phyloP scores from a whole-genome alignment of 1,140 invertebrate genomes.

The Heliconius eleuchia region DNA sequence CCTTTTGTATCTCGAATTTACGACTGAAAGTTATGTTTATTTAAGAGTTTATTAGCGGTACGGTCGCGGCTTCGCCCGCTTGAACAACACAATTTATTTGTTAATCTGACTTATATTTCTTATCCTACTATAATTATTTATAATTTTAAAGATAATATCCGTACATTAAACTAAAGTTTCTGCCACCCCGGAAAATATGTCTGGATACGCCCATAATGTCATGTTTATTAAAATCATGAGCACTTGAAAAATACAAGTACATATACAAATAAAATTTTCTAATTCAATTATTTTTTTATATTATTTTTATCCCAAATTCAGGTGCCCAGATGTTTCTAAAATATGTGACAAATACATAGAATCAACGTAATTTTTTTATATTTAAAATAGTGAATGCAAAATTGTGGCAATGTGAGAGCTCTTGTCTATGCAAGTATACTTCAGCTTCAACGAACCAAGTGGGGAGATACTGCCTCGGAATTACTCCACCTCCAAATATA shows the following conservation, averaged over 20 bases:
- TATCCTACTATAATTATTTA: too few relatives aligned
- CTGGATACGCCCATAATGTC: too few relatives aligned
- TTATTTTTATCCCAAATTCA: not conserved
- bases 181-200: too few relatives aligned
- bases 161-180: too few relatives aligned
- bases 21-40: conserved; percentile 1
- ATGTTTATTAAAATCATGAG: too few relatives aligned
- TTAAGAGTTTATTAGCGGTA: not conserved
- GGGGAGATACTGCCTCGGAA: conserved; percentile 7
- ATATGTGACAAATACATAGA: not conserved
- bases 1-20: not conserved
- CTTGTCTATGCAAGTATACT: not conserved
- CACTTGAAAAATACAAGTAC: too few relatives aligned
- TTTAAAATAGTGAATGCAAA: conserved; percentile 13
- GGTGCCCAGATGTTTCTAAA: not conserved
- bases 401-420: conserved; percentile 13
- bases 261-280: too few relatives aligned
- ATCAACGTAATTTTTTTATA: conserved; percentile 1
- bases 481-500: not conserved
- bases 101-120: too few relatives aligned
- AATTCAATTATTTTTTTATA: not conserved
- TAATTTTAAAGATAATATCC: too few relatives aligned
- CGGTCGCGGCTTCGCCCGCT: too few relatives aligned
- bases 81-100: too few relatives aligned
- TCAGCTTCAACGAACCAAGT: not conserved